Base-by-base conservation (phyloP, 2,797 vertebrate genomes). In the Phoeniculus purpureus region DNA sequence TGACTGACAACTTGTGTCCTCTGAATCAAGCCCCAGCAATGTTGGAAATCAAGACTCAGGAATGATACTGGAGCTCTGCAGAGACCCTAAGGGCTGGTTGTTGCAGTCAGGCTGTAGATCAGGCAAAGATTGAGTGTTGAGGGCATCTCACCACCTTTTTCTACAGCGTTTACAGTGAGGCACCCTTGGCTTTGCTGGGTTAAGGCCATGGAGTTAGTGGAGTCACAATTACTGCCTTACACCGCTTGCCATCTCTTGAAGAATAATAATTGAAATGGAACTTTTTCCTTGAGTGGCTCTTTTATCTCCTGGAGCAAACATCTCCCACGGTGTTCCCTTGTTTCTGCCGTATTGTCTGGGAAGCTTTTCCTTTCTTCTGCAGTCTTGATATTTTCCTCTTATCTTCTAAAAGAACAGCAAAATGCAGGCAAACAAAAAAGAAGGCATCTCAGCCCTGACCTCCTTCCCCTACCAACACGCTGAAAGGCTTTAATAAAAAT, bases 401-500 rank as follows among this genome's bases (percentile, higher is more conserved):
- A 21, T 73, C 22, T 74, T 79, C 32, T 29, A 8, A 64, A 93
- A 85, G 85, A 90, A 55, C 48, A 32, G 19, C 45, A 81, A 79
- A 93, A 91, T 22, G 29, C 89, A 89, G 93, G 87, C 79, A 90
- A 81, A 92, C 62, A 85, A 32, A 90, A 92, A 83, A 56, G 73
- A 29, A 77, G 67, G 75, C 71, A 17, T 52, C 59, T 59, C 79
- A 78, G 45, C 65, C n/a, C 84, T 77, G 80, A 81, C 83, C 72
- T 55, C 74, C 77, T 72, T 89, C 75, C 55, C 67, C 67, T 89
- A 81, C 85, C 92, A 85, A 90, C 34, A 37, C 91, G 61, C 48
- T 92, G 91, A 92, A 93, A 92, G 91, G 66, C 93, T 95, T 92
- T 97, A 96, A 96, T 95, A 94, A 94, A 96, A 96, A 96, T 95